Conservation (phyloP, 2,113 vertebrate genomes). For the Petromus typicus region DNA sequence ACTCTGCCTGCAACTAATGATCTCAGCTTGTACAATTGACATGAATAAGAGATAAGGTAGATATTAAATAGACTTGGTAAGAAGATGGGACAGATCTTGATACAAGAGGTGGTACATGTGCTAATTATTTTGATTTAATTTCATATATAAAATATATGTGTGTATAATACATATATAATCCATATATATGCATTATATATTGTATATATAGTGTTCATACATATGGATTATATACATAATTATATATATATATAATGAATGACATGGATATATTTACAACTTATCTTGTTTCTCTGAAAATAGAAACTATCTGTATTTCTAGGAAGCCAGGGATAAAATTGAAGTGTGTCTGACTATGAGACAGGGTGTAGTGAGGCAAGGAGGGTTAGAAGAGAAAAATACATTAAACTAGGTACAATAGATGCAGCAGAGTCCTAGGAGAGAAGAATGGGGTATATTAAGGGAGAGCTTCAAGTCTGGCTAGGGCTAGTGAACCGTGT, state of each 20-base stretch:
- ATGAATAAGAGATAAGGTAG: too few relatives aligned
- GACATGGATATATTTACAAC: not conserved
- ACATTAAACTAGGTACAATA: too few relatives aligned
- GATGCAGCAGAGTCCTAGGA: too few relatives aligned
- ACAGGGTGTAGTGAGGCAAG: not conserved
- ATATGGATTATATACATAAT: too few relatives aligned
- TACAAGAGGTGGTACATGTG: not conserved
- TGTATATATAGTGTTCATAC: too few relatives aligned
- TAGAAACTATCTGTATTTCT: not conserved
- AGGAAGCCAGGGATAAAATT: not conserved
- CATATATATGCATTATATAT: not conserved
- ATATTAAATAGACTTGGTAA: too few relatives aligned
- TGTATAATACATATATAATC: not conserved
- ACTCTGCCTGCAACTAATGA: not conserved
- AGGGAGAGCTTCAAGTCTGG: too few relatives aligned
- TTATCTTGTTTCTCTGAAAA: not conserved
- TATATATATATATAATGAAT: too few relatives aligned
- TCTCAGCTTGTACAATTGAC: not conserved
- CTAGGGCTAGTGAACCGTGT: too few relatives aligned
- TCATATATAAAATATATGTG: not conserved
- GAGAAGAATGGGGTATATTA: fast-evolving
- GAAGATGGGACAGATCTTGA: not conserved
- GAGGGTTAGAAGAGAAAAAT: too few relatives aligned
- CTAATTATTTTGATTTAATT: not conserved
- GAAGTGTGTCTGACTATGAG: not conserved